A percentile compares a stretch with the other conserved stretches of the same genome.
Conservation (phyloP, 2,797 vertebrate species). For the Sus cebifrons region DNA sequence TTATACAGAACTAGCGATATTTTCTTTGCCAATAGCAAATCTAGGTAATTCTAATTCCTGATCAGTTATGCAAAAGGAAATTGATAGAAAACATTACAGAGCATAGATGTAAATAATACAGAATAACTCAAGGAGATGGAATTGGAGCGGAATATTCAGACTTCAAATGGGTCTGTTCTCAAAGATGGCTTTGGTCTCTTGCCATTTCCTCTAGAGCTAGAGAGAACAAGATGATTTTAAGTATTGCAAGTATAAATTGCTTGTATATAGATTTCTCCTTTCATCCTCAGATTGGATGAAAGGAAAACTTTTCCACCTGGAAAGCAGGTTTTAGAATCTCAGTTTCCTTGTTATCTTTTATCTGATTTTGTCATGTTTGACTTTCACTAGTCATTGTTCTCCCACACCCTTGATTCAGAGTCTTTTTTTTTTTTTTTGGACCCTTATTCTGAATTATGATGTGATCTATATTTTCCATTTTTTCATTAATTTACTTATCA, state of each 20-base stretch:
- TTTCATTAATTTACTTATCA: conserved; percentile 8
- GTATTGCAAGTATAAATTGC: background rate
- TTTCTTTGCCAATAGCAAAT: conserved; percentile 25
- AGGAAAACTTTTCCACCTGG: background rate
- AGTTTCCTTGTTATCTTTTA: background rate
- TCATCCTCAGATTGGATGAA: background rate
- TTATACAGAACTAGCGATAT: background rate
- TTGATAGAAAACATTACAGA: conserved; percentile 13
- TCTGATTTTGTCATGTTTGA: conserved; percentile 1
- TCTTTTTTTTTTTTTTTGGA: conserved; percentile 13
- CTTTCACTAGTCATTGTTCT: background rate
- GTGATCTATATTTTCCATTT: conserved; percentile 13
- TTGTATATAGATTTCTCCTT: conserved; percentile 11
- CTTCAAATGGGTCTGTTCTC: background rate
- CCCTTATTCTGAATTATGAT: background rate
- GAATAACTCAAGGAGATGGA: background rate
- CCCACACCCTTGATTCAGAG: conserved; percentile 15
- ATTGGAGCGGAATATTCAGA: background rate
- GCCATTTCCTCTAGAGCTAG: background rate
- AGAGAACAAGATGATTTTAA: conserved; percentile 12
- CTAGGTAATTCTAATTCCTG: conserved; percentile 53
- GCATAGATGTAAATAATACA: background rate
- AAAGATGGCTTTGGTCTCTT: background rate
- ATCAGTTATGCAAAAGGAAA: conserved; percentile 59
- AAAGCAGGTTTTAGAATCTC: conserved; percentile 1